Percentiles rank a stretch among this genome's conserved stretches.
Evolutionary conservation across 2,113 vertebrate species (phyloP).

Genomic region (Periophthalmodon schlosseri): DNA sequence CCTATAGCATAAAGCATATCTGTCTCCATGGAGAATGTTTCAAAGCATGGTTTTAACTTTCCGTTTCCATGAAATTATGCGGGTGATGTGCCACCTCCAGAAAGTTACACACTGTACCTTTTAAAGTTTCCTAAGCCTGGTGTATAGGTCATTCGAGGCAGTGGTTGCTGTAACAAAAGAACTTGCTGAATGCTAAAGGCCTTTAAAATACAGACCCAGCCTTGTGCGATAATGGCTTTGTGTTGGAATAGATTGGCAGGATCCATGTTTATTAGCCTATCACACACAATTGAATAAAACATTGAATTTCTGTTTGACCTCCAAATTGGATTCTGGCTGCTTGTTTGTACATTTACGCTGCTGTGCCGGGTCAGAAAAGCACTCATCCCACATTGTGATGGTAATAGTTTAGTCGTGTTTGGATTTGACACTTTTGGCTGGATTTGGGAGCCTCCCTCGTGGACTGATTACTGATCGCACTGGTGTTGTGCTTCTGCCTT

Average conservation of each 20-base stretch:
- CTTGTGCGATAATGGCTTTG: neutral
- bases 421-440: conserved; percentile 30
- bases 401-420: conserved; percentile 40
- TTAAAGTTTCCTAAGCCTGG: too few relatives aligned
- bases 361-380: conserved; percentile 40
- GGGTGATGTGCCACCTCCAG: too few relatives aligned
- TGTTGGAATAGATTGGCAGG: neutral
- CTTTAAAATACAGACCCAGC: neutral
- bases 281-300: neutral
- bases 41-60: too few relatives aligned
- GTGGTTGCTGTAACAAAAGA: too few relatives aligned
- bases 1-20: too few relatives aligned
- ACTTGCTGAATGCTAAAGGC: neutral
- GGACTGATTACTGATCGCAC: conserved; percentile 69
- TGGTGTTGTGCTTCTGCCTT: conserved; percentile 64
- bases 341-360: conserved; percentile 42
- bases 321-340: conserved; percentile 18
- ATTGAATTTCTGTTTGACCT: conserved; percentile 25
- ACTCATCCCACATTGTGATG: conserved; percentile 43
- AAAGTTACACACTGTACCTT: too few relatives aligned
- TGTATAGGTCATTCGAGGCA: too few relatives aligned
- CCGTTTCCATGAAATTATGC: too few relatives aligned
- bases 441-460: conserved; percentile 47
- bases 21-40: too few relatives aligned
- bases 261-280: neutral